Evolutionary conservation across 1,140 invertebrate genomes (phyloP), one percentile per base, ranked within the genome.

Genomic region (Dendroctonus valens): DNA sequence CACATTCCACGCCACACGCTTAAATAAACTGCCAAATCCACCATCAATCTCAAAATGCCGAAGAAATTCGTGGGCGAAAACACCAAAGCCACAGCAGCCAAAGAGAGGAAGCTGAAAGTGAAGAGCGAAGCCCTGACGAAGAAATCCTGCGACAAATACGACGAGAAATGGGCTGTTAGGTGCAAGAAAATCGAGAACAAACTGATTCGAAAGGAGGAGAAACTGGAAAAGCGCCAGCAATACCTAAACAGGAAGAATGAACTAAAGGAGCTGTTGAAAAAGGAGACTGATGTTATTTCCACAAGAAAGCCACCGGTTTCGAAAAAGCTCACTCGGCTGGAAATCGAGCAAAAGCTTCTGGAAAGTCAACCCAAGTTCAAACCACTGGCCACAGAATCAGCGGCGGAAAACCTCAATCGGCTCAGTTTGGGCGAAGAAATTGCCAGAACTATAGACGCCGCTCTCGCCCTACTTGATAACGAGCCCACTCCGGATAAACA

Each of bases 331-430:
- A 95, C 93, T 6, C 81, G 91, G 71, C 88, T 91, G 65, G 87
- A 95, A 78, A 94, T 97, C 66, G 48, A 39, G 15, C 40, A n/a
- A 59, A 59, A 57, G 12, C n/a, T 12, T 3, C 12, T 41, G 8
- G 11, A 12, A 4, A 14, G 5, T 7, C 7, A 6, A 12, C 7
- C 7, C 6, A 51, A 52, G 48, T 77, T 74, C 65, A 75, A 70
- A 75, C 48, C 46, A 48, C 57, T 37, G 80, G 80, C 48, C 46
- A 48, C 57, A 48, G 80, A 80, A 66, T 88, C 89, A 1, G 76
- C 98, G 0, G 89, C 89, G 77, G 96, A 98, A 79, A 98, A 99
- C 84, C 78, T 98, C 0, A 99, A 99, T 77, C 82, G 91, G 75
- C 72, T 96, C 12, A 80, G 85, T 68, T 77, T 91, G 37, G 92